Percentiles rank a stretch among this genome's conserved stretches.
These are phyloP conservation scores for Alethe castanea DNA, from an alignment of 2,113 vertebrate species.

Conservation along the genomic window DNA sequence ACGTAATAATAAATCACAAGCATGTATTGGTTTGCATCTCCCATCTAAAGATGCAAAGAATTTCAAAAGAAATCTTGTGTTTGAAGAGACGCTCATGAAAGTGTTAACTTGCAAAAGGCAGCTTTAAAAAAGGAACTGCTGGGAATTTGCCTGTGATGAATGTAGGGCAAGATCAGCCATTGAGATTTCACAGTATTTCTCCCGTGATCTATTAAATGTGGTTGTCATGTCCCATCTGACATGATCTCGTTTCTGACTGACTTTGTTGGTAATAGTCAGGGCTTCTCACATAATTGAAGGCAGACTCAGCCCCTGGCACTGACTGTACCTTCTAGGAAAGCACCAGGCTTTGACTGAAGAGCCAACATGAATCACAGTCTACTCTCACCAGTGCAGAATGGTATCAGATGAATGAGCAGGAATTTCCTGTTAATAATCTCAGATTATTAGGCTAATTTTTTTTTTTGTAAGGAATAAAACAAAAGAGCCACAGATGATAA, in stretches of 20 bases:
- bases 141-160: neutral
- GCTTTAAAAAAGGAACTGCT: neutral
- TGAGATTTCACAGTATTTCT: neutral
- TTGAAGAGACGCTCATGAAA: neutral
- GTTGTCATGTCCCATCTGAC: conserved; percentile 25
- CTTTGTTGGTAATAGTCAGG: neutral
- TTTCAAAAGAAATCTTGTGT: neutral
- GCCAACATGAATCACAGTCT: neutral
- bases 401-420: neutral
- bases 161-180: conserved; percentile 18
- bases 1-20: conserved; percentile 11
- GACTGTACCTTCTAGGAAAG: neutral
- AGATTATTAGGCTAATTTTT: neutral
- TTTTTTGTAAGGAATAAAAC: neutral
- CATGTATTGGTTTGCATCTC: neutral
- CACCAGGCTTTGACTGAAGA: neutral
- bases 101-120: neutral
- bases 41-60: neutral
- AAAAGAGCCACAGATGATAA: neutral
- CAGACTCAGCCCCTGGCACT: neutral
- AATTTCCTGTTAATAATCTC: neutral
- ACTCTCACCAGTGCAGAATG: neutral
- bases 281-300: neutral
- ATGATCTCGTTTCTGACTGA: neutral
- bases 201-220: neutral